A percentile compares a stretch with the other conserved stretches of the same genome.
Conservation (phyloP, 2,797 vertebrate species). For the Rhinoraja longicauda region DNA sequence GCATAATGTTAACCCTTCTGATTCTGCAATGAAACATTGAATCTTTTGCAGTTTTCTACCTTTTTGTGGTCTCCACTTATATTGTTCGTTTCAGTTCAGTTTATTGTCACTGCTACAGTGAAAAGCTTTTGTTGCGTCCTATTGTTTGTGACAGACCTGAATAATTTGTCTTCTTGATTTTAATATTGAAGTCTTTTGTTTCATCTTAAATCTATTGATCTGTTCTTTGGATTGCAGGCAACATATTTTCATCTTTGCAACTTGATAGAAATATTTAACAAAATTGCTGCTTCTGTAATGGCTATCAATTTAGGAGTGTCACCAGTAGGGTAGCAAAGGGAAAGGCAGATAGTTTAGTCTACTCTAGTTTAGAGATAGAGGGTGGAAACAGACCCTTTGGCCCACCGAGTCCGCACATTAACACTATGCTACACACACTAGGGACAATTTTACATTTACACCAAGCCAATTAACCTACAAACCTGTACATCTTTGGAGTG, state of each 20-base stretch:
- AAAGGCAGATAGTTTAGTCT: too few relatives aligned
- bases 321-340: not conserved
- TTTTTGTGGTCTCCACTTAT: not conserved
- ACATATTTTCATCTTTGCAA: not conserved
- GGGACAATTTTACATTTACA: too few relatives aligned
- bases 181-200: not conserved
- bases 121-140: too few relatives aligned
- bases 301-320: not conserved
- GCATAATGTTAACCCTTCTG: not conserved
- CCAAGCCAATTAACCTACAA: too few relatives aligned
- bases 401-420: too few relatives aligned
- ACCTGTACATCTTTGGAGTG: too few relatives aligned
- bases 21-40: not conserved
- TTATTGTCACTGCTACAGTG: too few relatives aligned
- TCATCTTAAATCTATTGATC: not conserved
- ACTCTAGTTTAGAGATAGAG: not conserved
- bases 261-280: not conserved
- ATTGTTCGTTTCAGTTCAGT: too few relatives aligned
- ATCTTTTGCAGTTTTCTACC: not conserved
- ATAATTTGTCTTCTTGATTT: not conserved
- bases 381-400: too few relatives aligned
- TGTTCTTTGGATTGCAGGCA: not conserved
- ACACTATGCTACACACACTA: too few relatives aligned
- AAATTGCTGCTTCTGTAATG: not conserved
- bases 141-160: not conserved